Base-by-base conservation (phyloP, 2,113 vertebrate genomes). In the Nerophis lumbriciformis region DNA sequence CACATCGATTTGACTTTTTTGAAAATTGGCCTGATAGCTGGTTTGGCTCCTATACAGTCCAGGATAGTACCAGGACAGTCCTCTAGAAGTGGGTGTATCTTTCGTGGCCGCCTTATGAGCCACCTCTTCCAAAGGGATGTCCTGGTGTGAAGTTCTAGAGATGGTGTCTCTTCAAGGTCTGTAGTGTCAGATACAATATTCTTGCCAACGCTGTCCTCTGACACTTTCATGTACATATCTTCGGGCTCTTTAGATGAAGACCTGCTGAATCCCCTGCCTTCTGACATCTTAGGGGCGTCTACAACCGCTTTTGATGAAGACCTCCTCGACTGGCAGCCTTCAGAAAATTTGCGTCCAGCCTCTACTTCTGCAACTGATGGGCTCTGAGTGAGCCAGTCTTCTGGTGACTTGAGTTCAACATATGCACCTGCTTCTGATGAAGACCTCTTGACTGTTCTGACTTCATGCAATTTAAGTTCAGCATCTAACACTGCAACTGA, bases 1-100 rank as follows among this genome's bases (percentile, higher is more conserved):
- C 55, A 57, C 55, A 57, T 57, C 1, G 55, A 42, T 11, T 11
- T 44, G 38, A 57, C n/a, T 19, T 57, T 57, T 21, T 44, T 57
- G 55, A 44, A 57, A 16, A 57, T 57, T 1, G 55, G 55, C 38
- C 55, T 6, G 6, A 57, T 21, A 12, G 55, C 38, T 6, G 55
- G 55, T 57, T 57, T 42, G 39, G 38, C 16, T 19, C 55, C 5
- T 4, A 57, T 57, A 8, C 39, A 57, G 10, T 44, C 39, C 9
- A 57, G 6, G 55, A 57, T 11, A 39, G 39, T 2, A 13, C 16
- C 8, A 11, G 55, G 55, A 42, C 55, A 57, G 38, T 57, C 6
- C 6, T 44, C 38, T 16, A 57, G 55, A 57, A 57, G n/a, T 42
- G 38, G 39, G 15, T 42, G 38, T 6, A 21, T 21, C n/a, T 13